A percentile compares a stretch with the other conserved stretches of the same genome.
These are phyloP conservation scores for Sarcophaga subvicina DNA, from an alignment of 2,888 invertebrate genomes.

Conservation along the genomic window DNA sequence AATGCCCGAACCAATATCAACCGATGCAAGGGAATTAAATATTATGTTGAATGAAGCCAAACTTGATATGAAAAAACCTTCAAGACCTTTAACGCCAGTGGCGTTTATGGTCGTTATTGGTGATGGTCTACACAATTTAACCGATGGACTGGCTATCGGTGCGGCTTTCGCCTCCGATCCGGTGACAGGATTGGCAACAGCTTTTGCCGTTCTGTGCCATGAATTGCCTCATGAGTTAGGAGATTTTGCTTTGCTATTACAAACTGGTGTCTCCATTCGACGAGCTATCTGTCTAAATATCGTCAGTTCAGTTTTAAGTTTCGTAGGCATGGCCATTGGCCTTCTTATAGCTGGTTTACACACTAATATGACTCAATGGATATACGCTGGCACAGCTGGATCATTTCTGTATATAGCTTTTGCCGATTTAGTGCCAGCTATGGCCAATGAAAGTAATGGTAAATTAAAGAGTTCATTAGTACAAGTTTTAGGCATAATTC, in stretches of 20 bases:
- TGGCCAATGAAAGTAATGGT: slow-evolving; percentile 83
- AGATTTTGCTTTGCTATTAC: slow-evolving; percentile 90
- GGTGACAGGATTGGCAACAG: slow-evolving; percentile 89
- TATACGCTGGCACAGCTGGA: slow-evolving; percentile 90
- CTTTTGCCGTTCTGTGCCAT: slow-evolving; percentile 90
- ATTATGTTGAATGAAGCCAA: slow-evolving; percentile 84
- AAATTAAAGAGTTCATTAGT: slow-evolving; percentile 84
- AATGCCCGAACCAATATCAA: slow-evolving; percentile 1
- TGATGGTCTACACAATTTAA: slow-evolving; percentile 90
- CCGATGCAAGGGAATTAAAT: slow-evolving; percentile 83
- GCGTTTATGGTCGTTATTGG: slow-evolving; percentile 92
- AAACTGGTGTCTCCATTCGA: slow-evolving; percentile 88
- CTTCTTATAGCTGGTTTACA: slow-evolving; percentile 87
- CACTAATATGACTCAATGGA: slow-evolving; percentile 87
- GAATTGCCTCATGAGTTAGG: slow-evolving; percentile 92
- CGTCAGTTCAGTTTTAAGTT: slow-evolving; percentile 89
- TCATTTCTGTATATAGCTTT: slow-evolving; percentile 91
- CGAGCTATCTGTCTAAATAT: slow-evolving; percentile 89
- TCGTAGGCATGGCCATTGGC: slow-evolving; percentile 88
- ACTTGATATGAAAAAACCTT: slow-evolving; percentile 76
- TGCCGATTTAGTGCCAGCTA: slow-evolving; percentile 89
- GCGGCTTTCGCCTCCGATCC: slow-evolving; percentile 89
- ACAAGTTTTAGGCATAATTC: slow-evolving; percentile 86
- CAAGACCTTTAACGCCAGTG: slow-evolving; percentile 85
- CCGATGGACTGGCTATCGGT: slow-evolving; percentile 91